These are phyloP conservation scores for Cassiopea andromeda DNA, from an alignment of 30 jellyfish, hydroid and myxozoan genomes.

Conservation along the genomic window DNA sequence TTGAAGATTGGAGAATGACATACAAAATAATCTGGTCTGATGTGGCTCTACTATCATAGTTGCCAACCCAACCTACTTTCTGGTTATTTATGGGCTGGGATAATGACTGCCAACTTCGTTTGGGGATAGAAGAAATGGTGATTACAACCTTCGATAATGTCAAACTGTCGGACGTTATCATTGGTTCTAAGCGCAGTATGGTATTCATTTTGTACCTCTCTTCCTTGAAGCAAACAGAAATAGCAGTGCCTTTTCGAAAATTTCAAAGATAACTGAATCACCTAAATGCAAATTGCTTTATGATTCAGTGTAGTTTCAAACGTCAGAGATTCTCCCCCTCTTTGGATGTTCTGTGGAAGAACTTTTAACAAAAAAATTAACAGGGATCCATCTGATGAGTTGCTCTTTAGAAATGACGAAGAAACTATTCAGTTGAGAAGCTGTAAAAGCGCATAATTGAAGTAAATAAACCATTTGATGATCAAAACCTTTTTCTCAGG, in stretches of 20 bases:
- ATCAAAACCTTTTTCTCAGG: neutral
- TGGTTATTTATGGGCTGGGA: constrained; percentile 1
- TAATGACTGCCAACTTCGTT: neutral
- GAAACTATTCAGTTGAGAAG: constrained; percentile 14
- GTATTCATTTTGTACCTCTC: neutral
- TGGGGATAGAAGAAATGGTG: neutral
- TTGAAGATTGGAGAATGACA: neutral
- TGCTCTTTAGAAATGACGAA: constrained; percentile 33
- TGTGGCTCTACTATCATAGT: neutral
- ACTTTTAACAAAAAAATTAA: neutral
- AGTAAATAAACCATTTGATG: neutral
- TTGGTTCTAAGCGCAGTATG: neutral
- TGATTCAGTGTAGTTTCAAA: constrained; percentile 7
- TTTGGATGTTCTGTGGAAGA: constrained; percentile 3
- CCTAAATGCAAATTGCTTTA: neutral
- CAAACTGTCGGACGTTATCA: neutral
- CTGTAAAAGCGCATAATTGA: constrained; percentile 12
- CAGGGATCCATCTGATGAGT: constrained; percentile 20
- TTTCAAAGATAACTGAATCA: neutral
- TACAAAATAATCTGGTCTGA: neutral
- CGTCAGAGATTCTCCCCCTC: constrained; percentile 11
- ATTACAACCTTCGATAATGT: neutral
- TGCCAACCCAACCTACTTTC: neutral
- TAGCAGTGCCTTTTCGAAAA: neutral
- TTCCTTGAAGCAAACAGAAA: neutral